These are phyloP conservation scores for Montipora efflorescens DNA, from an alignment of 64 coral and sea anemone genomes.

Conservation along the genomic window DNA sequence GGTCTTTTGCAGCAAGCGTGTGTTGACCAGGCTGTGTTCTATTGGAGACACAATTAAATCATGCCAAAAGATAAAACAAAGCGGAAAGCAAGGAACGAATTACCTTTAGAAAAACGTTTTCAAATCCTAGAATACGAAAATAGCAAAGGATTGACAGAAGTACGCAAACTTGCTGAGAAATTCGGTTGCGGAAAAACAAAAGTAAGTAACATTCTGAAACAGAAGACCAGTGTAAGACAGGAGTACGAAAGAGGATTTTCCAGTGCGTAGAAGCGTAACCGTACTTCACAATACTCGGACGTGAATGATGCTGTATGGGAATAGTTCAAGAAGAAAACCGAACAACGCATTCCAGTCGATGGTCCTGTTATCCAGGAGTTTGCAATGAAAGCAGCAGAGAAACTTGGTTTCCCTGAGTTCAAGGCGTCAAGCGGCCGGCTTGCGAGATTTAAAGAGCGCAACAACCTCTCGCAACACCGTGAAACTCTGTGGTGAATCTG, in stretches of 20 bases:
- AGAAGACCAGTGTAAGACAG: neutral
- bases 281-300: neutral
- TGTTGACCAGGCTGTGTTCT: no score
- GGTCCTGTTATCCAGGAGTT: neutral
- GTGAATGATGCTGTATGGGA: neutral
- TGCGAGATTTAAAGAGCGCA: conserved; percentile 52
- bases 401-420: conserved; percentile 15
- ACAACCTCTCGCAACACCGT: conserved; percentile 44
- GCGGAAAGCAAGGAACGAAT: no score
- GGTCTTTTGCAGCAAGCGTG: no score
- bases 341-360: neutral
- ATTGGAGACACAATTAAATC: no score
- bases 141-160: no score
- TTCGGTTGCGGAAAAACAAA: neutral
- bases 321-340: neutral
- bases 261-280: neutral
- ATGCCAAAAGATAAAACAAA: no score
- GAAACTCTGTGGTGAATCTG: no score
- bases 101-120: no score
- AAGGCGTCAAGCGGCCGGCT: conserved; percentile 70
- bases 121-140: no score
- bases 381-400: neutral
- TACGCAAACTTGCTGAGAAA: neutral
- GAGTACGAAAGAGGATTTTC: neutral
- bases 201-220: neutral